Conservation (phyloP, 2,113 vertebrate genomes). For the Girardinichthys multiradiatus region DNA sequence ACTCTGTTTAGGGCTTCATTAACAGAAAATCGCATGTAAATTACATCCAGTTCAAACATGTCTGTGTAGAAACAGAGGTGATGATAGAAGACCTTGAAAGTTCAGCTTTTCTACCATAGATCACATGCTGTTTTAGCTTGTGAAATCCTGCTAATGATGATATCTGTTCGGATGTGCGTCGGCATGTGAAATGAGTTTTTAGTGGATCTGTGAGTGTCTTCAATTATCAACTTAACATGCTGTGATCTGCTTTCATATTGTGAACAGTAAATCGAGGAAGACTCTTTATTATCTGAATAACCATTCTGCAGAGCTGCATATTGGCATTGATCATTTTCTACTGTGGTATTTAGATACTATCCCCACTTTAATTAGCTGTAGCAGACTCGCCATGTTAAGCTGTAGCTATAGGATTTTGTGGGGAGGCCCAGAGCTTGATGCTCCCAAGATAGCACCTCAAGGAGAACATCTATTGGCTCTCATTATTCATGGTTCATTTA, state of each 20-base stretch:
- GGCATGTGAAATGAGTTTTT: constrained; percentile 22
- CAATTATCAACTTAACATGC: background rate
- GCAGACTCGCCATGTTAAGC: constrained; percentile 25
- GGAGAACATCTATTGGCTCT: constrained; percentile 28
- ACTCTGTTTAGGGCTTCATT: background rate
- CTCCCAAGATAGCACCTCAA: constrained; percentile 32
- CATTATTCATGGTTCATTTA: constrained; percentile 47
- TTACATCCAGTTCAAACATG: background rate
- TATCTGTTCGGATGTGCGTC: constrained; percentile 13
- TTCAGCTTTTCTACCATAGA: background rate
- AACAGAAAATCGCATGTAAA: constrained; percentile 4
- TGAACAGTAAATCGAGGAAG: background rate
- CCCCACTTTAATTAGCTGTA: background rate
- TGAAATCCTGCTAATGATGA: constrained; percentile 6
- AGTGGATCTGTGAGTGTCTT: constrained; percentile 14
- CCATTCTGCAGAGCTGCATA: background rate
- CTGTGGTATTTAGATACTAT: background rate
- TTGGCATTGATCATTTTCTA: background rate
- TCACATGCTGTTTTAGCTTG: background rate
- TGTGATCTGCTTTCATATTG: background rate
- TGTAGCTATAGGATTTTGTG: constrained; percentile 33
- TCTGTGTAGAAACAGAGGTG: background rate
- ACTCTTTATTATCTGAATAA: background rate
- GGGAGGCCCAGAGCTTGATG: constrained; percentile 11
- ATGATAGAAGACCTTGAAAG: background rate